Evolutionary conservation across 92 coral and sea anemone species (phyloP).

Genomic region (Muricea muricata): DNA sequence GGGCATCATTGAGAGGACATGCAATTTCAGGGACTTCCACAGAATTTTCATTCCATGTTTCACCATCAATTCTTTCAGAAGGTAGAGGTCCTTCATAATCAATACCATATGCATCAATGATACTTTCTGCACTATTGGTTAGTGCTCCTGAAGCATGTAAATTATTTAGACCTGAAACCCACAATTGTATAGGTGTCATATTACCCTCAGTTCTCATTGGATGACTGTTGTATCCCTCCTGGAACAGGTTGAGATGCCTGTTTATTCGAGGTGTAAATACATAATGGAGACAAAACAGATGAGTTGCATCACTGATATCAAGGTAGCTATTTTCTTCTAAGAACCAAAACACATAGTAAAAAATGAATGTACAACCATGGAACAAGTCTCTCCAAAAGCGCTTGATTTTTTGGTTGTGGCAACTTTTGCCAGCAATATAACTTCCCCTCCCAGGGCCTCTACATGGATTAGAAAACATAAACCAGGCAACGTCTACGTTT

Average conservation of each 20-base stretch:
- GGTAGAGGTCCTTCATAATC: slow-evolving; percentile 63
- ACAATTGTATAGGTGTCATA: neutral
- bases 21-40: slow-evolving; percentile 41
- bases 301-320: neutral
- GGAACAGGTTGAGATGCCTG: neutral
- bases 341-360: slow-evolving; percentile 59
- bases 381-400: slow-evolving; percentile 73
- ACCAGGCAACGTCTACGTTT: slow-evolving; percentile 61
- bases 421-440: slow-evolving; percentile 64
- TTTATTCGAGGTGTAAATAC: slow-evolving; percentile 13
- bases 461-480: slow-evolving; percentile 57
- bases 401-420: slow-evolving; percentile 61
- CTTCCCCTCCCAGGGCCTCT: slow-evolving; percentile 70
- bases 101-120: neutral
- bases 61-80: slow-evolving; percentile 46
- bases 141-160: neutral
- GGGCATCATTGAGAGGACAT: neutral
- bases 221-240: neutral
- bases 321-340: slow-evolving; percentile 6
- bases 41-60: slow-evolving; percentile 58
- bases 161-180: neutral
- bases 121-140: neutral
- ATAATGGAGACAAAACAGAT: slow-evolving; percentile 16
- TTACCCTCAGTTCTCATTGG: neutral
- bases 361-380: slow-evolving; percentile 71